Base-by-base conservation (phyloP, 2,888 invertebrate genomes). In the Monoplex corrugatus region DNA sequence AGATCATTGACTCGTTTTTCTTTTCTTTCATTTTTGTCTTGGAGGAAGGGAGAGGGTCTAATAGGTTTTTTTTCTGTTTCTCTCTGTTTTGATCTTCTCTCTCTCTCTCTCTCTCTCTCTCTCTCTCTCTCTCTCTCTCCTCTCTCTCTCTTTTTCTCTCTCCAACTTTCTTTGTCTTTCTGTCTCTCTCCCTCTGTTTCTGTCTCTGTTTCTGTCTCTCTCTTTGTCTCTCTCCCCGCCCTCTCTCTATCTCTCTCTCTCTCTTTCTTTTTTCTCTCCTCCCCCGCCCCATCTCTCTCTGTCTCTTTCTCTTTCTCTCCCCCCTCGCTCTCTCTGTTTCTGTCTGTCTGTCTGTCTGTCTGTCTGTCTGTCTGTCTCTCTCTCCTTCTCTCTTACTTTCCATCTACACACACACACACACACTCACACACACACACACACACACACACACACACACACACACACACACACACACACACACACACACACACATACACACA, bases 391-490 rank as follows among this genome's bases (percentile, higher is more conserved):
- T 72, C 35, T 8, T 5, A 8, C 32, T 35, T 0, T 19, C 72
- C 16, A 6, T 5, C 32, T 35, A 19, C 63, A 63, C 68, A 3
- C 68, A 28, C 68, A 2, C 68, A 68, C 68, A 28, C 68, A 1
- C 80, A 40, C 80, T 0, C 80, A 3, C 80, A 3, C 80, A 23
- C 80, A 40, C 80, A 40, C 80, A 23, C 80, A 40, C 80, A 80
- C 43, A 80, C 43, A 80, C 38, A 80, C 43, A 80, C 43, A 43
- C 43, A 43, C 38, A 80, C 43, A 80, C 80, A 80, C 80, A 80
- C 80, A 80, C 80, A 80, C 80, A 80, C 80, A 6, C 80, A 68
- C 68, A 3, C 68, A 68, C 68, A 3, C 68, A 68, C 68, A 3
- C 68, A 68, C 68, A 3, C 68, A 68, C 68, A 3, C 68, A 68